phyloP scores from a whole-genome alignment of 2,113 vertebrate species.

The Catharus bicknelli region DNA sequence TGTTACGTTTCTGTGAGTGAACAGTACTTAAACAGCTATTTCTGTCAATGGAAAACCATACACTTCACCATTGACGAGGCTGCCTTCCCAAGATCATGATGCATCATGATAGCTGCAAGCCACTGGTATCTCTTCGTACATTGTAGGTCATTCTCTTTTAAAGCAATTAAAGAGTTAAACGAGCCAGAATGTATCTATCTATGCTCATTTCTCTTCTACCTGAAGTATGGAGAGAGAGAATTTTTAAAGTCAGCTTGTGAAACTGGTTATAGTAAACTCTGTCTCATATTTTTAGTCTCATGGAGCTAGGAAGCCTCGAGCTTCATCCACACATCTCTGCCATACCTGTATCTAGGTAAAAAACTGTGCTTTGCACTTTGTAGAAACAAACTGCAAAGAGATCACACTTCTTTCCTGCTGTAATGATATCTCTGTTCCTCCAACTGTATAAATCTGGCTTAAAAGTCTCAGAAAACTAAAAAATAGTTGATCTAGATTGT shows the following conservation, averaged over 20 bases:
- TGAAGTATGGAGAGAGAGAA: neutral
- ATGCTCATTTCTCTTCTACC: constrained; percentile 8
- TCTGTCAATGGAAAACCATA: constrained; percentile 36
- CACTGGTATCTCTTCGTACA: neutral
- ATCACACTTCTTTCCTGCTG: constrained; percentile 53
- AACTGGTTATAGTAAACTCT: neutral
- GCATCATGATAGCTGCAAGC: neutral
- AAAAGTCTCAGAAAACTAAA: constrained; percentile 77
- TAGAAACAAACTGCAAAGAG: constrained; percentile 64
- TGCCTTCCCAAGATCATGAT: neutral
- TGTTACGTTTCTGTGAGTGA: constrained; percentile 29
- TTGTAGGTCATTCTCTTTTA: neutral
- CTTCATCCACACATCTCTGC: constrained; percentile 19
- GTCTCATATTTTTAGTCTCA: constrained; percentile 23
- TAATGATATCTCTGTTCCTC: constrained; percentile 59
- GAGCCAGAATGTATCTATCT: constrained; percentile 43
- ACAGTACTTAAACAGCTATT: neutral
- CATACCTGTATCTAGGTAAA: constrained; percentile 32
- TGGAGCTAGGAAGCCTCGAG: neutral
- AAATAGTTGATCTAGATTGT: constrained; percentile 76
- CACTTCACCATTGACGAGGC: constrained; percentile 33
- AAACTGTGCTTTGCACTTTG: constrained; percentile 36
- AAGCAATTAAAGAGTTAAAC: constrained; percentile 55
- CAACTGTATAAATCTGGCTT: constrained; percentile 68
- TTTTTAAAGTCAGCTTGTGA: constrained; percentile 16